phyloP scores from a whole-genome alignment of 2,797 vertebrate genomes.

The Tiaroga cobitis region DNA sequence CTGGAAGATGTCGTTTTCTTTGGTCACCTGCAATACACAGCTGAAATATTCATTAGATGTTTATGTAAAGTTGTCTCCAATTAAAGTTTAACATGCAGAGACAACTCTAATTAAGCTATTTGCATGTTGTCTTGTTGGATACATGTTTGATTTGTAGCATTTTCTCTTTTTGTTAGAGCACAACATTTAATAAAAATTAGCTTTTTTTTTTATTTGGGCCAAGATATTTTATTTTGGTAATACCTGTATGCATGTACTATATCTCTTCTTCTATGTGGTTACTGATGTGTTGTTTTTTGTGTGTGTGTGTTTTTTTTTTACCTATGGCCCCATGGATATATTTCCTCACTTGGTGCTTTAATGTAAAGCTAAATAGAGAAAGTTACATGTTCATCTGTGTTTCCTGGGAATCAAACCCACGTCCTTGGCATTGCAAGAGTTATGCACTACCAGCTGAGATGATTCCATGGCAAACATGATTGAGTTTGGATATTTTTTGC shows the following conservation, averaged over 20 bases:
- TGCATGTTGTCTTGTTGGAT: too few relatives aligned
- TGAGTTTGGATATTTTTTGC: not conserved
- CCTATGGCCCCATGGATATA: not conserved
- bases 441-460: not conserved
- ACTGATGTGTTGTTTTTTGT: too few relatives aligned
- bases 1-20: not conserved
- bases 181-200: too few relatives aligned
- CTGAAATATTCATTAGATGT: not conserved
- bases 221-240: not conserved
- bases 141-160: not conserved
- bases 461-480: not conserved
- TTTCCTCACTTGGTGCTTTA: not conserved
- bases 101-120: not conserved
- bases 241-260: too few relatives aligned
- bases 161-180: not conserved
- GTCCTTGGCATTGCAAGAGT: not conserved
- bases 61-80: not conserved
- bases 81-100: not conserved
- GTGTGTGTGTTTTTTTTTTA: not conserved
- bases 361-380: not conserved
- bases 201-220: too few relatives aligned
- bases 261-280: too few relatives aligned
- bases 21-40: not conserved
- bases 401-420: not conserved
- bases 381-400: not conserved